Evolutionary conservation across 92 coral and sea anemone species (phyloP).

Genomic region (Diadumene lineata): DNA sequence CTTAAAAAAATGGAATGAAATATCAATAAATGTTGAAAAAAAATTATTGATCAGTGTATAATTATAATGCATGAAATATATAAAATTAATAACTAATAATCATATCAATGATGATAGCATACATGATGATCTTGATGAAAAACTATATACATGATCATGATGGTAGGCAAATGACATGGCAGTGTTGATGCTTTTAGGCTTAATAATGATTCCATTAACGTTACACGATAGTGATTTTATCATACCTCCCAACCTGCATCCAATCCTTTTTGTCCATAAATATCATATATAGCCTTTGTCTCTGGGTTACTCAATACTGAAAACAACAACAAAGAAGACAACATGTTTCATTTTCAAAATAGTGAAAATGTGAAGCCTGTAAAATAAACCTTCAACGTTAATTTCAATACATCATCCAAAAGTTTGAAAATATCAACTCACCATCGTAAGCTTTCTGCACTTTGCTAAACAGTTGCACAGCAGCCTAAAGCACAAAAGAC

Average conservation of each 20-base stretch:
- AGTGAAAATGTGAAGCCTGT: too few species aligned
- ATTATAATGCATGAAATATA: not conserved
- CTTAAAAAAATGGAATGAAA: too few species aligned
- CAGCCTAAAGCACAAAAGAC: slow-evolving; percentile 47
- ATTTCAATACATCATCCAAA: not conserved
- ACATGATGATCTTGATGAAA: too few species aligned
- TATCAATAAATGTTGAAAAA: too few species aligned
- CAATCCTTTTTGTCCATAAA: slow-evolving; percentile 95
- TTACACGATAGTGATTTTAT: too few species aligned
- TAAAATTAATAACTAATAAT: too few species aligned
- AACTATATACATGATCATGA: too few species aligned
- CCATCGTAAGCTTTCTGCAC: slow-evolving; percentile 94
- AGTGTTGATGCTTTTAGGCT: too few species aligned
- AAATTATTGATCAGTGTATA: not conserved
- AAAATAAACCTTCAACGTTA: not conserved
- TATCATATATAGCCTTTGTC: slow-evolving; percentile 81
- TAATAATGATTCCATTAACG: too few species aligned
- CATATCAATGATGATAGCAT: too few species aligned
- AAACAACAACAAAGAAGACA: not conserved
- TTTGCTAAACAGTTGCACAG: slow-evolving; percentile 89
- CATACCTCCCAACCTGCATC: slow-evolving; percentile 99
- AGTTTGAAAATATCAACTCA: slow-evolving; percentile 32
- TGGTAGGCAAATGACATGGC: too few species aligned
- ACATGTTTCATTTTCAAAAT: too few species aligned
- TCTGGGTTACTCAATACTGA: slow-evolving; percentile 83